phyloP scores from a whole-genome alignment of 2,797 vertebrate species.

The Ctenochaetus hawaiiensis region DNA sequence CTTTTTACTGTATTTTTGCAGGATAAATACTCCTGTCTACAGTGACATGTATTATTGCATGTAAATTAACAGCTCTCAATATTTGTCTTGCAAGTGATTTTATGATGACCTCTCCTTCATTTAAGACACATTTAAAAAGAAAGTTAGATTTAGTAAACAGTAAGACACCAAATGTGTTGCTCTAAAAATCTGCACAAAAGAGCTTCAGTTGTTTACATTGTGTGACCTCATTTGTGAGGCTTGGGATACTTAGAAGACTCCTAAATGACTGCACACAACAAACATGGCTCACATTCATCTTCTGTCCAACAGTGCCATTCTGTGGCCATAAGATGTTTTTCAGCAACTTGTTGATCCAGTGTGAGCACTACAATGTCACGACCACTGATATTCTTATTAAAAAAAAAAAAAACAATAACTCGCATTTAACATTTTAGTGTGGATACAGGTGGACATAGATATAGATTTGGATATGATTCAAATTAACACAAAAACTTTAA shows the following conservation, averaged over 20 bases:
- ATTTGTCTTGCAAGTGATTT: slow-evolving; percentile 6
- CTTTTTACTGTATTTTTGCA: background rate
- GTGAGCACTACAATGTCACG: background rate
- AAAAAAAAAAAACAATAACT: background rate
- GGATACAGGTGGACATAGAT: background rate
- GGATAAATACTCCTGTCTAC: no score
- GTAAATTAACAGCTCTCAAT: background rate
- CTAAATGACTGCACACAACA: slow-evolving; percentile 9
- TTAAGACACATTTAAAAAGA: slow-evolving; percentile 17
- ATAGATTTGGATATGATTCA: background rate
- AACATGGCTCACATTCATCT: slow-evolving; percentile 1
- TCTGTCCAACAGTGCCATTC: slow-evolving; percentile 71
- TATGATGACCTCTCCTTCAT: background rate
- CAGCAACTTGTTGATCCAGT: slow-evolving; percentile 22
- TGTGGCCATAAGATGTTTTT: slow-evolving; percentile 67
- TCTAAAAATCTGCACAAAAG: slow-evolving; percentile 1
- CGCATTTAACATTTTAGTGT: background rate
- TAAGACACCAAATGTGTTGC: background rate
- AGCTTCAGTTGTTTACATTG: background rate
- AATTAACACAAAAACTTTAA: background rate
- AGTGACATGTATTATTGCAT: background rate
- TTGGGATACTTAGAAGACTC: background rate
- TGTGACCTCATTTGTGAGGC: background rate
- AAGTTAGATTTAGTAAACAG: background rate
- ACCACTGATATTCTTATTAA: background rate